Evolutionary conservation across 1,140 invertebrate species (phyloP).

Genomic region (Antheraea mylitta): DNA sequence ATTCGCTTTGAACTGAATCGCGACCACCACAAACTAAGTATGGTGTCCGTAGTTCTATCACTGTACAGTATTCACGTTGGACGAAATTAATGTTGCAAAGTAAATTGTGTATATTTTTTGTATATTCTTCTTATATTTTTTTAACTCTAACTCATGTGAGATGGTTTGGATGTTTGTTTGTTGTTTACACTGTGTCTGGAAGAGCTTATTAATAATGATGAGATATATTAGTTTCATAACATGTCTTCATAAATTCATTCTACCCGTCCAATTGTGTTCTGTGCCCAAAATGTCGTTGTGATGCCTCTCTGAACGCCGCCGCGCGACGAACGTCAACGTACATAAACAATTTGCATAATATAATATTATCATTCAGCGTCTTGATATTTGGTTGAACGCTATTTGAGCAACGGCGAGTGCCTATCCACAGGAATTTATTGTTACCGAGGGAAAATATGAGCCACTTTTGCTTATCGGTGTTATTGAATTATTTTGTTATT

Average conservation of each 20-base stretch:
- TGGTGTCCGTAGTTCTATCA: too few relatives aligned
- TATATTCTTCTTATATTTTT: too few relatives aligned
- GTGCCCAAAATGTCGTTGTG: background rate
- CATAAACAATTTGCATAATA: constrained; percentile 5
- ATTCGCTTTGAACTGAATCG: too few relatives aligned
- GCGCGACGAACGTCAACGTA: background rate
- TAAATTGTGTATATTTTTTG: too few relatives aligned
- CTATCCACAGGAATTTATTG: constrained; percentile 4
- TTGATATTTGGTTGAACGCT: constrained; percentile 4
- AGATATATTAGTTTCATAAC: background rate
- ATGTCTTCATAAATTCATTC: background rate
- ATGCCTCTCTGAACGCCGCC: background rate
- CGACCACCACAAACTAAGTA: too few relatives aligned
- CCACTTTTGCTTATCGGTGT: constrained; percentile 3
- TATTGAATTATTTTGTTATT: constrained; percentile 5
- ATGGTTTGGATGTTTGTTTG: background rate
- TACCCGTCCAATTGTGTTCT: background rate
- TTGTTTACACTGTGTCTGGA: background rate
- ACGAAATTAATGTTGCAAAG: too few relatives aligned
- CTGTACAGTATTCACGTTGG: too few relatives aligned
- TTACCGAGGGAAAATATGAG: background rate
- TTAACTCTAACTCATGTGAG: too few relatives aligned
- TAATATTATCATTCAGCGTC: constrained; percentile 2
- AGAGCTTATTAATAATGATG: background rate
- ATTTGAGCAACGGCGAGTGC: constrained; percentile 1